Conservation (phyloP, 2,113 vertebrate species). For the Cephalopholis sonnerati region DNA sequence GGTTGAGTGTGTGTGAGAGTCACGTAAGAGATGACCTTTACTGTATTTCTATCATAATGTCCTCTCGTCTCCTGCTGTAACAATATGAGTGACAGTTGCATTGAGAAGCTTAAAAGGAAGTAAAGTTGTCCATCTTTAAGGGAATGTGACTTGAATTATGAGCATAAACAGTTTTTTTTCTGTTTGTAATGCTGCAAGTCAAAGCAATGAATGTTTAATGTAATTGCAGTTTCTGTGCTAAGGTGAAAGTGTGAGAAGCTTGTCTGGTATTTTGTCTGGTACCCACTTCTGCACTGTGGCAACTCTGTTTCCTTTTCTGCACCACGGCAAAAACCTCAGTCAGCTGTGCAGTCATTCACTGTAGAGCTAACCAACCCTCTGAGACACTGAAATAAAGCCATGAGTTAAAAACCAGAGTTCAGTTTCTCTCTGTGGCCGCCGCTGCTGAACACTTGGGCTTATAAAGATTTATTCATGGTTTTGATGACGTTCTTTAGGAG, state of each 20-base stretch:
- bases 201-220: conserved; percentile 54
- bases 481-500: conserved; percentile 4
- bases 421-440: neutral
- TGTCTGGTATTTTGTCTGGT: conserved; percentile 15
- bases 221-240: neutral
- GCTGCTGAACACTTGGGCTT: neutral
- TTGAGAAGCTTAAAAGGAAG: conserved; percentile 55
- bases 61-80: conserved; percentile 16
- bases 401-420: conserved; percentile 5
- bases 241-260: conserved; percentile 16
- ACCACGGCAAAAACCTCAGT: conserved; percentile 6
- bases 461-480: conserved; percentile 7
- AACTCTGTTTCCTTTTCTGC: conserved; percentile 19
- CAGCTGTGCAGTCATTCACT: neutral
- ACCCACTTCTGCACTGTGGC: conserved; percentile 1
- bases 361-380: neutral
- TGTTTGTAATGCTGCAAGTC: conserved; percentile 14
- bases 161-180: neutral
- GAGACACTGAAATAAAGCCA: conserved; percentile 34
- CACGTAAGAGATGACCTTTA: conserved; percentile 21
- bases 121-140: conserved; percentile 41
- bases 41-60: conserved; percentile 15
- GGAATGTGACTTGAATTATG: conserved; percentile 40
- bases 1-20: neutral
- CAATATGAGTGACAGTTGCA: conserved; percentile 37